Base-by-base conservation (phyloP, 2,113 vertebrate genomes). In the Austrofundulus limnaeus region DNA sequence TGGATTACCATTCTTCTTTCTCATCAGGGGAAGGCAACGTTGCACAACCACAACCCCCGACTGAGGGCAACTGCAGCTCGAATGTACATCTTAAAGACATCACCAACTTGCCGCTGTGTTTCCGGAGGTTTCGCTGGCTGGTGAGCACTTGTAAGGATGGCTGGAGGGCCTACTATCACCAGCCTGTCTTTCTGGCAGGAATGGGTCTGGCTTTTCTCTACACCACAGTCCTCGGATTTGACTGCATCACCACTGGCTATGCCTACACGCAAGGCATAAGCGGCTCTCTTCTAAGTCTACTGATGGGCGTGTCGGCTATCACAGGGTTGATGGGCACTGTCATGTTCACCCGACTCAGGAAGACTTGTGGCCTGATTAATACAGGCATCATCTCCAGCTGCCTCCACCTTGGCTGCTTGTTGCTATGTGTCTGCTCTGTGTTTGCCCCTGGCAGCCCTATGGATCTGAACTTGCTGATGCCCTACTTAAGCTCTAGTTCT, bases 361-460 rank as follows among this genome's bases (percentile, higher is more conserved):
- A 86, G 54, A 78, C 78, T 21, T 93, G 86, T 23, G 92, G 93
- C 63, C 75, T 93, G 65, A 76, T 94, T 47, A 88, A 90, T 83
- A 93, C 89, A 0, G 91, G 92, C 17, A 78, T 93, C 74, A 87
- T 92, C 86, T 93, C 92, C 57, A 94, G 92, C 74, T 89, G 85
- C 75, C 82, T 94, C 46, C 92, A 94, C 47, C 52, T 92, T 63
- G 79, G 82, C 58, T 94, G 92, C 80, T 87, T 94, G 71, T 85
- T 86, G 39, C 89, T 92, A 59, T 93, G 93, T 13, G 81, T 94
- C 53, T 91, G 92, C 80, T 94, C 93, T 37, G 88, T 94, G 65
- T 94, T 94, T 78, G 91, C 90, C 65, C 90, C 92, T 0, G 92
- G 93, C 49, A 95, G 92, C 83, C 90, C 92, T 38, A 90, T 94